Base-by-base conservation (phyloP, 2,797 vertebrate genomes). In the Enteromius viviparus region DNA sequence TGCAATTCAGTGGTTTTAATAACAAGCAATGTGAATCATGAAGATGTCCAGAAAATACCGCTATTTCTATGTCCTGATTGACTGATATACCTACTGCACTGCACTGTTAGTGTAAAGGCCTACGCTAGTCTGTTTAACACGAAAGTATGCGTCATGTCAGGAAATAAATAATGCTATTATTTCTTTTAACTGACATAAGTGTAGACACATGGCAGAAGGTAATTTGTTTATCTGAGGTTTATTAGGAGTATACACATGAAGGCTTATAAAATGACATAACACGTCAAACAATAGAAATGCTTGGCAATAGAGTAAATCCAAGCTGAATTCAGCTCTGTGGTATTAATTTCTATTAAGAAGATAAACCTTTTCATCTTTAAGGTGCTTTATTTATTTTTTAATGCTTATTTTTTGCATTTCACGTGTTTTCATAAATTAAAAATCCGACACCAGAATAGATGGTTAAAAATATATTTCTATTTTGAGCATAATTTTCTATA, bases 61-160 rank as follows among this genome's bases (percentile, higher is more conserved):
- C 51, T 78, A 70, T 78, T 51, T 72, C 42, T 1, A 9, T 37
- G 37, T 12, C 70, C 75, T 37, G 12, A 47, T 62, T 34, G 17
- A 21, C 21, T 58, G 19, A 15, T n/a, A n/a, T 34, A 26, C 15
- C 4, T 34, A 32, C 21, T 21, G 68, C 51, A 32, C 2, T 69
- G 21, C 51, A 32, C 2, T 69, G 21, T 45, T 37, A 23, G 8
- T 49, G 15, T 51, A 66, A 81, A 68, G 66, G 66, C 74, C 79
- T 32, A 15, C 17, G 6, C 19, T 51, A 17, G 23, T 6, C 23
- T 17, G 1, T 32, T 60, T 11, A 15, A 60, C 49, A 14, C 3
- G 0, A 70, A 55, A 14, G 10, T 60, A 11, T 49, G 34, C 11
- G 6, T 29, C 8, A 23, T 47, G 26, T 17, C 8, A 32, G 26